Base-by-base conservation (phyloP, 1,140 invertebrate species). In the Trigoniulus corallinus region DNA sequence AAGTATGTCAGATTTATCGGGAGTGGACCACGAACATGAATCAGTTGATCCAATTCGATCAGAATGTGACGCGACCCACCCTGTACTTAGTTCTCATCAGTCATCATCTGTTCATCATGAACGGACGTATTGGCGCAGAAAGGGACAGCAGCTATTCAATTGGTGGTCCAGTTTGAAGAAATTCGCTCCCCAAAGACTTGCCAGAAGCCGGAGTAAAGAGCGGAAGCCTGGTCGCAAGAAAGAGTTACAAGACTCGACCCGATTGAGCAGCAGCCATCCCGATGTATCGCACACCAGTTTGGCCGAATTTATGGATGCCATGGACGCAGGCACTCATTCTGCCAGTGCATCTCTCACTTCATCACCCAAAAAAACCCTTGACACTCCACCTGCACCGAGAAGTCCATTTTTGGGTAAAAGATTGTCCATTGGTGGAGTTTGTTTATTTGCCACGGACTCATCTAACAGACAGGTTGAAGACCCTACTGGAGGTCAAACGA, bases 251-350 rank as follows among this genome's bases (percentile, higher is more conserved):
- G 13, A 45, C 50, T 21, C 51, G 52, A 3, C 65, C 26, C 34
- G 48, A 13, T 41, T 61, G 25, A 58, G 60, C 26, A 53, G 51
- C 3, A 61, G 59, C 49, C 59, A 61, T 47, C 59, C 59, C 0
- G 58, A 61, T 39, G 57, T 61, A 2, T 61, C 59, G 12, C 50
- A 64, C n/a, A 67, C 67, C 57, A 80, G 69, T 54, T 54, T 61
- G 64, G 80, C 69, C 51, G 77, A 83, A 57, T 82, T 82, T 64
- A 79, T 77, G 13, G 79, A 34, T 34, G 7, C 7, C 29, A 15
- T 7, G 7, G 29, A 34, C 29, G 29, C 7, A 34, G 7, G 29
- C 15, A 7, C 29, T 34, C 15, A 34, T 34, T 34, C 29, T 34
- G 29, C 29, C 15, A 15, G 29, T 7, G 29, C 29, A 7, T 34